Base-by-base conservation (phyloP, 2,113 vertebrate species). In the Camelus bactrianus region DNA sequence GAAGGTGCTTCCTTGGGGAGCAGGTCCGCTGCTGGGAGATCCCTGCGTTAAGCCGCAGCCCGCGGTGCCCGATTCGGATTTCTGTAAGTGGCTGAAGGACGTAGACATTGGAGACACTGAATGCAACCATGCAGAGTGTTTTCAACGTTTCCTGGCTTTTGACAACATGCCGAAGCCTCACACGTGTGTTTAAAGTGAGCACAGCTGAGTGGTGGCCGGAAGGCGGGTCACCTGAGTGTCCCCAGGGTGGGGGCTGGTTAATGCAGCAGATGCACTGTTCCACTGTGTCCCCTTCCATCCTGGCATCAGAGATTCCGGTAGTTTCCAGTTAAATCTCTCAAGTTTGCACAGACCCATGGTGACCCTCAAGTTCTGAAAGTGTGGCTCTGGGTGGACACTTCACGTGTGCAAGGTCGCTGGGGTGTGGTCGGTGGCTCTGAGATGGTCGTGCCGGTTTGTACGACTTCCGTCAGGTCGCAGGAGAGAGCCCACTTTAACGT, bases 161-260 rank as follows among this genome's bases (percentile, higher is more conserved):
- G 10, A 0, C 28, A 4, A 38, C 11, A 35, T 15, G 35, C 0
- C 5, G 1, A 15, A 1, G 14, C 0, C 2, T 16, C 22, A 14
- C 4, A 6, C 50, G n/a, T 1, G 32, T 10, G n/a, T 38, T 70
- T 30, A 73, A 58, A 15, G 69, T 1, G 30, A 24, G 14, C 16
- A 19, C 35, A 2, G 11, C 67, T 8, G 46, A n/a, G 46, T 22
- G 42, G 9, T 24, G 56, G 26, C 50, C 76, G 14, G 50, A 79
- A 30, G 1, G 6, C 32, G 48, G 2, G 50, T 22, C 50, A 28
- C 10, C 30, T 3, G 58, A 50, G 38, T 32, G 85, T 17, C 80
- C 20, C 2, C 32, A 8, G 46, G 13, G 54, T 42, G 38, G 14
- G 5, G 28, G 26, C 19, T 42, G 2, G 28, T 50, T 50, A 5